Evolutionary conservation across 2,888 invertebrate species (phyloP), one percentile per base, ranked within the genome.

Genomic region (Watsonalla binaria): DNA sequence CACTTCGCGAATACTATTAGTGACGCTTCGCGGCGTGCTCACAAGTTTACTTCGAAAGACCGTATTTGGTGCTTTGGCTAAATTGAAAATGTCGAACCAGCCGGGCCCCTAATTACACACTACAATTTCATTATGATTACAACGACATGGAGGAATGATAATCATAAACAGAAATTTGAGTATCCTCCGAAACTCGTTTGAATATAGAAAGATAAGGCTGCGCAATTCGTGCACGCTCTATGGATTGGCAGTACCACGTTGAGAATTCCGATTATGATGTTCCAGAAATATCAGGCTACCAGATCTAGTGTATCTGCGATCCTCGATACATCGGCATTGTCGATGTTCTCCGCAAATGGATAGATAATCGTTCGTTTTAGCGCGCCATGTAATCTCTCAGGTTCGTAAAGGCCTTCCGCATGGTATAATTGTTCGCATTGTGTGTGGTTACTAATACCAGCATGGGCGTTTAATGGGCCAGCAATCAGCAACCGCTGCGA

Each of bases 391-490:
- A 75, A 69, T 74, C 68, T 54, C 47, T 55, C 57, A 54, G 59
- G 62, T 64, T 68, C 59, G 55, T 61, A 63, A 66, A 70, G 65
- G 64, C 62, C 70, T 78, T 76, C 78, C 79, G 76, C 67, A 58
- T 79, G 51, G 66, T 66, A 68, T 74, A 74, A 76, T 76, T 72
- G 71, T 72, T 70, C 58, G 68, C 63, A 74, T 77, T 80, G 74
- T 75, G 67, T 75, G 67, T 65, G 66, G 72, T 76, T 65, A 72
- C 74, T 79, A 77, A 82, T 80, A 77, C 74, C 72, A 68, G 76
- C 70, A 79, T 84, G 79, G 87, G 81, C 81, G 86, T 80, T 78
- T 81, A 84, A 83, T 82, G 68, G 76, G 60, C 63, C 73, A 35
- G 66, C 64, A 76, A 76, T 79, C 82, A 79, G 76, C 75, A 61